Conservation (phyloP, 2,797 vertebrate species). For the Petrocephalus sullivani region DNA sequence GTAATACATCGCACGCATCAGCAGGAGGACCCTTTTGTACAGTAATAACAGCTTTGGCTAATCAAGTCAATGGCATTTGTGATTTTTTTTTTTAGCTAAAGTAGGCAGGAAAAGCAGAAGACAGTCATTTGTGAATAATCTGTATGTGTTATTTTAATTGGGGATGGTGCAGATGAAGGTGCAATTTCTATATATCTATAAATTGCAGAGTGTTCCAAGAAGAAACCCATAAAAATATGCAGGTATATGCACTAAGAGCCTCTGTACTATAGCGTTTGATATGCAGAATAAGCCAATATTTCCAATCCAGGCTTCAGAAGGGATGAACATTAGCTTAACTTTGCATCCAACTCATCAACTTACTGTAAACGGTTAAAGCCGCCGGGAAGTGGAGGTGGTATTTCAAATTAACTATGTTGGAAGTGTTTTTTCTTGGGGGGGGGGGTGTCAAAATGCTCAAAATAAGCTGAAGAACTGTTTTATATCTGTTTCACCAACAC, state of each 20-base stretch:
- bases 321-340: no score
- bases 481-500: no score
- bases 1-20: background rate
- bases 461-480: no score
- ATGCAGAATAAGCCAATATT: background rate
- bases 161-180: background rate
- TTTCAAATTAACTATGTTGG: no score
- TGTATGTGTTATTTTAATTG: background rate
- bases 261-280: background rate
- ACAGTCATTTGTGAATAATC: background rate
- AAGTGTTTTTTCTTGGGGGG: no score
- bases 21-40: background rate
- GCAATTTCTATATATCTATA: background rate
- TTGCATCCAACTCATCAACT: no score
- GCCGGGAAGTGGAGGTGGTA: no score
- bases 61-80: background rate
- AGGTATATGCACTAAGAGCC: background rate
- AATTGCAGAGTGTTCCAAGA: background rate
- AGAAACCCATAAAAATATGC: background rate
- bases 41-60: background rate
- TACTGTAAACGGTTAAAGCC: no score
- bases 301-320: background rate
- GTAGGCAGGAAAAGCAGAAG: background rate
- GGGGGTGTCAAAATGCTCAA: no score
- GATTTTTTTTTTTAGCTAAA: background rate